These are phyloP conservation scores for Allygus modestus DNA, from an alignment of 2,888 invertebrate species.

Conservation along the genomic window DNA sequence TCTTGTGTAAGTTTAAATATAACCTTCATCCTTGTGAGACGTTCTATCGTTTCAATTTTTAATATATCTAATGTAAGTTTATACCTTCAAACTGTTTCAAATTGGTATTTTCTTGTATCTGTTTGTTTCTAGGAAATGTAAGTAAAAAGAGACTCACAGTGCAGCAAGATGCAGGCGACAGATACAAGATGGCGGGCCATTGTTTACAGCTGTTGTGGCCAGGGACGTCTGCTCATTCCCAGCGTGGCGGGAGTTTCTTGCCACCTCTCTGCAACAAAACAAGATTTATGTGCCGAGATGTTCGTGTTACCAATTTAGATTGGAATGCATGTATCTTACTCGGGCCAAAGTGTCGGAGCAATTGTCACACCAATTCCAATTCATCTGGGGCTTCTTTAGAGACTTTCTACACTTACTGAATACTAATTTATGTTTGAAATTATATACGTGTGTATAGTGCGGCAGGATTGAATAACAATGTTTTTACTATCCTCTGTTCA, in stretches of 20 bases:
- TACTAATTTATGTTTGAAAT: not conserved
- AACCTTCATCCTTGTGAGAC: too few relatives aligned
- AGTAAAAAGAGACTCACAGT: too few relatives aligned
- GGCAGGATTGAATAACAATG: not conserved
- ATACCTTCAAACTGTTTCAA: too few relatives aligned
- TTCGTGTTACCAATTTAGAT: slow-evolving; percentile 31
- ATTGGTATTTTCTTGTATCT: too few relatives aligned
- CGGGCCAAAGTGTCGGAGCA: not conserved
- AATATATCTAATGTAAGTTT: too few relatives aligned
- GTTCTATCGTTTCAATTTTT: too few relatives aligned
- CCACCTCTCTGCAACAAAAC: slow-evolving; percentile 51
- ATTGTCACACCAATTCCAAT: not conserved
- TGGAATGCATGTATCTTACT: slow-evolving; percentile 36
- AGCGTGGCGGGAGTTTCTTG: slow-evolving; percentile 49
- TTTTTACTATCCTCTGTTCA: too few relatives aligned
- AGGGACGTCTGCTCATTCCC: slow-evolving; percentile 39
- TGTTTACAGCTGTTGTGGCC: slow-evolving; percentile 41
- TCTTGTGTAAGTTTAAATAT: too few relatives aligned
- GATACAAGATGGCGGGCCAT: slow-evolving; percentile 36
- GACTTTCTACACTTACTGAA: not conserved
- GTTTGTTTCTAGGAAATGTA: too few relatives aligned
- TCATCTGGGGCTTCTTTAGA: not conserved
- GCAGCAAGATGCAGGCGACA: slow-evolving; percentile 2
- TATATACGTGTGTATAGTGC: not conserved
- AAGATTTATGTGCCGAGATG: slow-evolving; percentile 25